phyloP scores from a whole-genome alignment of 1,140 invertebrate species.

The Triops longicaudatus region DNA sequence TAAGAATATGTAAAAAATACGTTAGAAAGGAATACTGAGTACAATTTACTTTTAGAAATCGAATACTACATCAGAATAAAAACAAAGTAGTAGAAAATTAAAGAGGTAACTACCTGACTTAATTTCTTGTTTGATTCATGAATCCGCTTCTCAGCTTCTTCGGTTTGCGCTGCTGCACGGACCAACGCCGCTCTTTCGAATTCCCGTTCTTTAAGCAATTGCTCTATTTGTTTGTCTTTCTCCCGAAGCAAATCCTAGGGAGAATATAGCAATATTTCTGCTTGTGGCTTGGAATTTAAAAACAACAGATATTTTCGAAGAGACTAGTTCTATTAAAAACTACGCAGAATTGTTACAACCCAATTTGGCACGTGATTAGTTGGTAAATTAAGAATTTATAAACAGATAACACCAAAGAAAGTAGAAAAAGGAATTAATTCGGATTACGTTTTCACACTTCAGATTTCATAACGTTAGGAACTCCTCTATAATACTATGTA shows the following conservation, averaged over 20 bases:
- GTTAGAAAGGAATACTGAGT: too few relatives aligned
- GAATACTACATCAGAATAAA: too few relatives aligned
- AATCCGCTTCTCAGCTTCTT: constrained; percentile 52
- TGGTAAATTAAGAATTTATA: neutral
- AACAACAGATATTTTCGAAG: neutral
- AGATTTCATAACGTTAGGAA: neutral
- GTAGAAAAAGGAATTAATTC: neutral
- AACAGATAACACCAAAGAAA: neutral
- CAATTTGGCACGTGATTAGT: constrained; percentile 7
- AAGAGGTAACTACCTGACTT: neutral
- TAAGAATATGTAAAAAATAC: too few relatives aligned
- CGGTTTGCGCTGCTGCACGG: constrained; percentile 58
- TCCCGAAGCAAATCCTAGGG: constrained; percentile 76
- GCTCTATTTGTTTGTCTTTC: constrained; percentile 85
- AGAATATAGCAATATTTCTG: constrained; percentile 12
- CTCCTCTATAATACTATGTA: neutral
- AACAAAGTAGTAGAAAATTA: too few relatives aligned
- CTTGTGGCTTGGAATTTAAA: neutral
- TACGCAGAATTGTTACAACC: neutral
- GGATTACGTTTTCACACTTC: neutral
- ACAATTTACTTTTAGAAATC: too few relatives aligned
- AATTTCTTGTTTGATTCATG: constrained; percentile 26
- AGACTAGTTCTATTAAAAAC: neutral
- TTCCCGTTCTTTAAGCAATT: constrained; percentile 78
- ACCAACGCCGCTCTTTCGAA: constrained; percentile 73